Evolutionary conservation across 2,888 invertebrate species (phyloP), one percentile per base, ranked within the genome.

Genomic region (Diaphora mendica): DNA sequence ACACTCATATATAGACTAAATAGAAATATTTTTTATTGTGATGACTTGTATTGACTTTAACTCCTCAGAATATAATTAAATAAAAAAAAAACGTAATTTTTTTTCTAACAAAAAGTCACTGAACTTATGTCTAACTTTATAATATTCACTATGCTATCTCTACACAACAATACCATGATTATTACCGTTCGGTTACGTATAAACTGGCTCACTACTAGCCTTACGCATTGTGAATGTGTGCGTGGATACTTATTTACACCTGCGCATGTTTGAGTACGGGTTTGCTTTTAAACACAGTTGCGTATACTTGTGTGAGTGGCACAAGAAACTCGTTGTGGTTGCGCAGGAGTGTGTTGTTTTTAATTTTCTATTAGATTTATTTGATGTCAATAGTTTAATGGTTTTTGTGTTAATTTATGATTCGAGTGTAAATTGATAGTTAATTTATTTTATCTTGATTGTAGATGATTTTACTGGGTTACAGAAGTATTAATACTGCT

Each of bases 111-210:
- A 59, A 69, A 69, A 26, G 39, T 20, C 69, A 42, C 30, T 62
- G 30, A 42, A 44, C 48, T 55, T 64, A 68, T 23, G 23, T 42
- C 23, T 51, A 64, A 48, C 30, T 62, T 55, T n/a, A 65, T 78
- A 75, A 77, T 69, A 20, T 44, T 42, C 75, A 70, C 79, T 86
- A 80, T 92, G 91, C 89, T 87, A 86, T 88, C 94, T 69, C 85
- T 95, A 94, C 93, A 83, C 88, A 87, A 91, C 90, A 91, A 91
- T 93, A 92, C 93, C 91, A 92, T 89, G 91, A 94, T 95, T 92
- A 94, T 94, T 93, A 94, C 93, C 92, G 94, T 94, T 94, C 93
- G 91, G 92, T 94, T 94, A 93, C 94, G 92, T 94, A 92, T 91
- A 92, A 94, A 93, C 94, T 93, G 92, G 94, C 90, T 87, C 84